Base-by-base conservation (phyloP, 2,888 invertebrate species). In the Drosophila melanocephala region DNA sequence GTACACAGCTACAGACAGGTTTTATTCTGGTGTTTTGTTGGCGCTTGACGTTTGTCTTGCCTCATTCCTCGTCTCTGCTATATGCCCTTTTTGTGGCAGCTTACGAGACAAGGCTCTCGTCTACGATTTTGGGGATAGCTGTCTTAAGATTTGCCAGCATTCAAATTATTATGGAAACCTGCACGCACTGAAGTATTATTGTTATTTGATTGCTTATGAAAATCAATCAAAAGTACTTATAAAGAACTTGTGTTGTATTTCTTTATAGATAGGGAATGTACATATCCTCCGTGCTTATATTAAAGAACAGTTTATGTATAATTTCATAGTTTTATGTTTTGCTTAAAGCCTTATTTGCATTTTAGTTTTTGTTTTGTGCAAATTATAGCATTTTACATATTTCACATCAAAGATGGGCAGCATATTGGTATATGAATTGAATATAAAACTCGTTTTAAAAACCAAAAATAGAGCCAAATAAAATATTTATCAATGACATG, bases 11-110 rank as follows among this genome's bases (percentile, higher is more conserved):
- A n/a, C 30, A 57, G 70, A 53, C 52, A 50, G 58, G 50, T 37
- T 50, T 56, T 42, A 56, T 60, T 64, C 37, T 37, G 50, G 33
- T 51, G 37, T 28, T 55, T 62, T 58, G 47, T 56, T 59, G 57
- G 62, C 56, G n/a, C 56, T 60, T 56, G 58, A 50, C 50, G 33
- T 10, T 44, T 26, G 37, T 42, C 58, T 28, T n/a, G 64, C 60
- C 72, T 44, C 61, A 44, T 51, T 57, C 64, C 63, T 61, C 61
- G 79, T 78, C 77, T 78, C 64, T 50, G 7, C 22, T 22, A 51
- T 50, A 61, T 61, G 50, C 63, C 44, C 56, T 58, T 60, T 72
- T 77, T 73, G 73, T 64, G 51, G 44, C 53, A 55, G 51, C 64
- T 67, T 55, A 56, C 53, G 60, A 53, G 63, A 62, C 58, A 51